Conservation (phyloP, 1,140 invertebrate species). For the Diachasmimorpha longicaudata region DNA sequence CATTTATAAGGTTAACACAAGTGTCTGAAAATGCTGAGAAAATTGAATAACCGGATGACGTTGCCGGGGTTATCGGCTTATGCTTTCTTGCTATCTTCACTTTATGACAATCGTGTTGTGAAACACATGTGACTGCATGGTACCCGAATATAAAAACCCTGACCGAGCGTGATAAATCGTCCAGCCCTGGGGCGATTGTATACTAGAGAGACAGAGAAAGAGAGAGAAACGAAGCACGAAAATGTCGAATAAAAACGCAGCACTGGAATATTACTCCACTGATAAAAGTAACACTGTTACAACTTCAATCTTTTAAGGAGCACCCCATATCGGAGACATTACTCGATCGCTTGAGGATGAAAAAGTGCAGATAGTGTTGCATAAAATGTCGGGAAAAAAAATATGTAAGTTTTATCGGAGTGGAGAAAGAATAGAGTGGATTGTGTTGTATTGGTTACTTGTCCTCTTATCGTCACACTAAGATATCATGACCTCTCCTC, state of each 20-base stretch:
- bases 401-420: neutral
- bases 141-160: neutral
- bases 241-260: neutral
- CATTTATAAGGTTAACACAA: neutral
- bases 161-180: conserved; percentile 5
- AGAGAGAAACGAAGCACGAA: neutral
- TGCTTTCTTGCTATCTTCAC: neutral
- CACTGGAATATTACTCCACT: conserved; percentile 14
- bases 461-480: neutral
- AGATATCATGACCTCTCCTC: neutral
- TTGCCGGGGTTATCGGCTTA: neutral
- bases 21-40: neutral
- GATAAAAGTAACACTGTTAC: conserved; percentile 11
- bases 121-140: neutral
- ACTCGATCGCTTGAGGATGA: neutral
- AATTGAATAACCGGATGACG: neutral
- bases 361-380: neutral
- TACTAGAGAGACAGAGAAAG: too few species aligned
- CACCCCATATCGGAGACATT: neutral
- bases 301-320: neutral
- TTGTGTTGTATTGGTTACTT: neutral
- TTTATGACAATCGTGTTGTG: neutral
- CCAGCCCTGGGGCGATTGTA: neutral
- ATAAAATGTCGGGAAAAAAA: neutral
- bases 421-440: neutral